Percentiles rank a stretch among this genome's conserved stretches.
These are phyloP conservation scores for Patella pellucida DNA, from an alignment of 2,888 invertebrate genomes.

Conservation along the genomic window DNA sequence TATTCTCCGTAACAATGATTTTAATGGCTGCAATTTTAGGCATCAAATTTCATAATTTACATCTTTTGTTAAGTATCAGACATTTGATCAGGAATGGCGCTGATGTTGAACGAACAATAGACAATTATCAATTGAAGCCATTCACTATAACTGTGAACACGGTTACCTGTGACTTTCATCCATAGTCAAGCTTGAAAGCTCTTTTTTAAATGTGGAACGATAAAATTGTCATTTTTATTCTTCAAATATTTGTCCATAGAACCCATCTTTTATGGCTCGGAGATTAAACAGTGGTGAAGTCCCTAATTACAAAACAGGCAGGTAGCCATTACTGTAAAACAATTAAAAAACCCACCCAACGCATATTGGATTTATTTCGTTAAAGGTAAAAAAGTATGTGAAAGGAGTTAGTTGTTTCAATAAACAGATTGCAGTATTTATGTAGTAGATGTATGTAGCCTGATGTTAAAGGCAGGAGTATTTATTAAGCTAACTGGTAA, in stretches of 20 bases:
- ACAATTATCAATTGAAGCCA: slow-evolving; percentile 7
- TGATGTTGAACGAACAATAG: neutral
- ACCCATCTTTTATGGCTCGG: no score
- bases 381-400: no score
- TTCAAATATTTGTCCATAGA: no score
- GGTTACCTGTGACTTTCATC: slow-evolving; percentile 14
- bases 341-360: no score
- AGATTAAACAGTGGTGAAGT: no score
- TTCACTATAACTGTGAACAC: slow-evolving; percentile 14
- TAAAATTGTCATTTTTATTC: no score
- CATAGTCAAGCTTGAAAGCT: slow-evolving; percentile 3
- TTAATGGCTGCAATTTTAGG: slow-evolving; percentile 7
- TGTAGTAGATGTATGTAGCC: neutral
- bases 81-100: slow-evolving; percentile 9
- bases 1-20: neutral
- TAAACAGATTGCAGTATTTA: neutral
- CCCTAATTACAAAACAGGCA: no score
- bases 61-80: slow-evolving; percentile 7
- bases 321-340: no score
- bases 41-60: slow-evolving; percentile 9
- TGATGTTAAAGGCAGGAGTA: neutral
- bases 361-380: no score
- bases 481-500: slow-evolving; percentile 10
- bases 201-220: no score
- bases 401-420: neutral